These are phyloP conservation scores for Cabera pusaria DNA, from an alignment of 2,888 invertebrate genomes.

Conservation along the genomic window DNA sequence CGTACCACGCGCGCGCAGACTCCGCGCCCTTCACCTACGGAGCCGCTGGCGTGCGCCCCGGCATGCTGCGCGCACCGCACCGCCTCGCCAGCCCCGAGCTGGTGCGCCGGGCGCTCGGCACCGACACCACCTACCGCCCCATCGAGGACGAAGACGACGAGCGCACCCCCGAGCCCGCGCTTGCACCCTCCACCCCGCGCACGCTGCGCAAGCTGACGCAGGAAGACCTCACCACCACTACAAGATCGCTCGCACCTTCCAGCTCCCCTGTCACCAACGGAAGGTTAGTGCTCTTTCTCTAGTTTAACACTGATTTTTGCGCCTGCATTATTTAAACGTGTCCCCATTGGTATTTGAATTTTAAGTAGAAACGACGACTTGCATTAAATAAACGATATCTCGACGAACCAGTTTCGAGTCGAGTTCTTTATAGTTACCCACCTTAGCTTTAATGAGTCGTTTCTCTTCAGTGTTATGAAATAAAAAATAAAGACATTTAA, in stretches of 20 bases:
- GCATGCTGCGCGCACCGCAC: slow-evolving; percentile 88
- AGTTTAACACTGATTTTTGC: background rate
- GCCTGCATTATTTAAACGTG: too few relatives aligned
- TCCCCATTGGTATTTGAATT: slow-evolving; percentile 16
- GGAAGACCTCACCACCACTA: slow-evolving; percentile 68
- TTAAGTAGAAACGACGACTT: slow-evolving; percentile 29
- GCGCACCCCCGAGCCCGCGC: slow-evolving; percentile 63
- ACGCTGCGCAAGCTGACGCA: slow-evolving; percentile 67
- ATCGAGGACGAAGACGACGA: slow-evolving; percentile 72
- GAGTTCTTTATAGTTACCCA: slow-evolving; percentile 28
- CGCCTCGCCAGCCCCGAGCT: slow-evolving; percentile 92
- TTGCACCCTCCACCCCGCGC: slow-evolving; percentile 60
- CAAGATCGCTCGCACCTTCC: slow-evolving; percentile 44
- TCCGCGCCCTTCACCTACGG: slow-evolving; percentile 96
- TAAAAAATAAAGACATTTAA: too few relatives aligned
- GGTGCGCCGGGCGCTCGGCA: slow-evolving; percentile 88
- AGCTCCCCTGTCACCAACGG: slow-evolving; percentile 62
- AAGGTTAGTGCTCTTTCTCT: slow-evolving; percentile 49
- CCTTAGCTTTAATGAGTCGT: slow-evolving; percentile 37
- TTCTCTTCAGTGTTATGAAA: slow-evolving; percentile 28
- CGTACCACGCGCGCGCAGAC: slow-evolving; percentile 95
- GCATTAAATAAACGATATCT: slow-evolving; percentile 41
- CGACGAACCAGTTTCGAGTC: slow-evolving; percentile 44
- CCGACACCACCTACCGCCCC: slow-evolving; percentile 60
- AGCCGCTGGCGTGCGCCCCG: slow-evolving; percentile 81